Conservation (phyloP, 2,113 vertebrate species). For the Mustelus asterias region DNA sequence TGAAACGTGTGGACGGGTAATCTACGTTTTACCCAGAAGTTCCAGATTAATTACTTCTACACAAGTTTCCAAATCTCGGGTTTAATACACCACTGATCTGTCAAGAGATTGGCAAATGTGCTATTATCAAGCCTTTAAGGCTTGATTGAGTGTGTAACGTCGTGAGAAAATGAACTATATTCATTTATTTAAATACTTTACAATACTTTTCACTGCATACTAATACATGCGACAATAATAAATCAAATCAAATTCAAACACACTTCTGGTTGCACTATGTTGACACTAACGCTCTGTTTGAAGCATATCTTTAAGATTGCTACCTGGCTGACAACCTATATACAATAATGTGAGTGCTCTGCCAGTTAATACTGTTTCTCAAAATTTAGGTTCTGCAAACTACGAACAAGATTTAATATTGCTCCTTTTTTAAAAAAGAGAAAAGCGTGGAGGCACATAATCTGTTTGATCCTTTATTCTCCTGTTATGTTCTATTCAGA, state of each 20-base stretch:
- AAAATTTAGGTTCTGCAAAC: neutral
- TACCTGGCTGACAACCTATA: neutral
- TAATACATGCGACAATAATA: no score
- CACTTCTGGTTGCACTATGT: neutral
- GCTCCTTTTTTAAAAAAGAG: no score
- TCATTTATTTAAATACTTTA: neutral
- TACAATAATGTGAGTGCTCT: neutral
- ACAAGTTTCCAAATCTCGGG: neutral
- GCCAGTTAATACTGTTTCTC: neutral
- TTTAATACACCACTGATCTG: no score
- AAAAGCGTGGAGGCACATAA: neutral
- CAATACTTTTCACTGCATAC: no score
- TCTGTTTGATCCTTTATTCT: neutral
- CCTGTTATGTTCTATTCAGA: neutral
- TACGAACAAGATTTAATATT: neutral
- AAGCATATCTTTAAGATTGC: neutral
- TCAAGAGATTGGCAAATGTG: neutral
- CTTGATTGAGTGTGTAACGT: neutral
- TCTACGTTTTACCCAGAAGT: neutral
- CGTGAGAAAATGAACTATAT: neutral
- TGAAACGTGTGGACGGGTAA: neutral
- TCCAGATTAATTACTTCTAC: no score
- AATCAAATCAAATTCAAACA: neutral
- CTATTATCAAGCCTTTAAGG: neutral
- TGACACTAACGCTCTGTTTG: neutral